These are phyloP conservation scores for Cynopterus sphinx DNA, from an alignment of 2,797 vertebrate genomes.

Conservation along the genomic window DNA sequence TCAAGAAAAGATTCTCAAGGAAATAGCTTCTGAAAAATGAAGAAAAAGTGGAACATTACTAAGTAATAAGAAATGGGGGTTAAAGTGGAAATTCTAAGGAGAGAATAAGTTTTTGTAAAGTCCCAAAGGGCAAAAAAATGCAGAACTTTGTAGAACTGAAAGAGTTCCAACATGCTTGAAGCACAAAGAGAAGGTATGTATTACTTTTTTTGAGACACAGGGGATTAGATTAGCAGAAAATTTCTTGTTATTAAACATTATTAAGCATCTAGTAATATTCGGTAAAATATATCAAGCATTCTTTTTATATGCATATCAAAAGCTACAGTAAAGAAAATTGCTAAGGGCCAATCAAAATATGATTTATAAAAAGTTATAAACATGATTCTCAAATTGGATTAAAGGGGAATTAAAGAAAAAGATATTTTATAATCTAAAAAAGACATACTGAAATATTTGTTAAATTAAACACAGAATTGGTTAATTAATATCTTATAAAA, in stretches of 20 bases:
- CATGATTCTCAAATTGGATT: background rate
- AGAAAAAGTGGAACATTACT: background rate
- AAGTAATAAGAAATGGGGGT: background rate
- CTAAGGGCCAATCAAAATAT: background rate
- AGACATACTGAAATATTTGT: background rate
- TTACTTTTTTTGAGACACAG: background rate
- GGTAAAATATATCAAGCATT: background rate
- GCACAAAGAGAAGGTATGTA: background rate
- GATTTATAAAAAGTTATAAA: conserved; percentile 29
- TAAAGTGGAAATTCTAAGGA: background rate
- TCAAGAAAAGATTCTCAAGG: background rate
- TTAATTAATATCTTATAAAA: background rate
- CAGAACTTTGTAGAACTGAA: background rate
- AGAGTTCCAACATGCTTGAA: background rate
- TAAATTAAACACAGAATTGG: background rate
- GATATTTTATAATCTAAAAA: background rate
- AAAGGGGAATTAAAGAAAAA: background rate
- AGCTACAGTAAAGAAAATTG: background rate
- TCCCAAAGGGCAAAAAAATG: background rate
- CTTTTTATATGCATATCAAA: conserved; percentile 21
- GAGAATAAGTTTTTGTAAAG: background rate
- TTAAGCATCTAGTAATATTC: background rate
- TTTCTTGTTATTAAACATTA: background rate
- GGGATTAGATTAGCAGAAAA: background rate
- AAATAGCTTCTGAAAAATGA: conserved; percentile 4